A percentile compares a stretch with the other conserved stretches of the same genome.
These are phyloP conservation scores for Cotesia glomerata DNA, from an alignment of 1,140 invertebrate genomes.

Conservation along the genomic window DNA sequence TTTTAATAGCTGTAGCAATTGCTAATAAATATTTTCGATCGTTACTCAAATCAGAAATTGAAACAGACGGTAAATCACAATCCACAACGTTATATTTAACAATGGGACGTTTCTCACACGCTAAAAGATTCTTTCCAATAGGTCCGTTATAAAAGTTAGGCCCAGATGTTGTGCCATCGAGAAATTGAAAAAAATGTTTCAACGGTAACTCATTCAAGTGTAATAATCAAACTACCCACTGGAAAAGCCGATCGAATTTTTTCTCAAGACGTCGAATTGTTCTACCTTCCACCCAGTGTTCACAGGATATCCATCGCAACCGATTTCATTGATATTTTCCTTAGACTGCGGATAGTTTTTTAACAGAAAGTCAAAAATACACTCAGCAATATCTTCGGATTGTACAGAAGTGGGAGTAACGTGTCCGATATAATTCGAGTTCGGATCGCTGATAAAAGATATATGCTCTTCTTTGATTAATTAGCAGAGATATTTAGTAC, in stretches of 20 bases:
- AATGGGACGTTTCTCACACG: conserved; percentile 34
- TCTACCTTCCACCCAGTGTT: conserved; percentile 45
- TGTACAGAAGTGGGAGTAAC: conserved; percentile 28
- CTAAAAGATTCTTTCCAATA: conserved; percentile 35
- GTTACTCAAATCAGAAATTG: conserved; percentile 32
- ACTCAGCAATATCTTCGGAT: conserved; percentile 11
- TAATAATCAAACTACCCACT: conserved; percentile 42
- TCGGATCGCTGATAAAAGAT: conserved; percentile 27
- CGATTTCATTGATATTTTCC: conserved; percentile 19
- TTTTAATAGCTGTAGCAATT: conserved; percentile 35
- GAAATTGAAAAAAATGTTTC: conserved; percentile 40
- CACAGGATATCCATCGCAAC: conserved; percentile 45
- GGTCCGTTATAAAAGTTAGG: conserved; percentile 37
- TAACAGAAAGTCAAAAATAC: not conserved
- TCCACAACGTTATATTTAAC: conserved; percentile 28
- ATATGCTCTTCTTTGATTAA: no score
- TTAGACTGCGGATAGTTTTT: not conserved
- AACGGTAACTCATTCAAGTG: conserved; percentile 45
- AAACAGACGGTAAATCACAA: conserved; percentile 22
- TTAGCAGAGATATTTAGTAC: no score
- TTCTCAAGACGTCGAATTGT: conserved; percentile 36
- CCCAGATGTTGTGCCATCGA: conserved; percentile 40
- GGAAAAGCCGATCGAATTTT: conserved; percentile 33
- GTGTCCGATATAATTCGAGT: conserved; percentile 35
- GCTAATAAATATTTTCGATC: conserved; percentile 42